Evolutionary conservation across 2,797 vertebrate genomes (phyloP).

Genomic region (Pseudotriccus pelzelni): DNA sequence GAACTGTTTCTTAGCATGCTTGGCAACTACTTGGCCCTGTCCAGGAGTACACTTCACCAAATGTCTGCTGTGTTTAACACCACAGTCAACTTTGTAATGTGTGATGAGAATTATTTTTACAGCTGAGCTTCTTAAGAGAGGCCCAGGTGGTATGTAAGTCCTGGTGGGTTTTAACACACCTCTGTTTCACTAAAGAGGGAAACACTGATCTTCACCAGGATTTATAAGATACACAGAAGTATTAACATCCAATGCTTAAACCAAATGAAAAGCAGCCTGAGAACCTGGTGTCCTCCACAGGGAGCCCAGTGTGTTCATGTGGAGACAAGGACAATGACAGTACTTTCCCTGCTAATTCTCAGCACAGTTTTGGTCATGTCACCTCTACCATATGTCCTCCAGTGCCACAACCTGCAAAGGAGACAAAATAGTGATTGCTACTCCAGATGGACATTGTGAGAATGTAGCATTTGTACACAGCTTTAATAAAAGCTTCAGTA

Average conservation of each 20-base stretch:
- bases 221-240: not conserved
- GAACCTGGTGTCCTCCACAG: not conserved
- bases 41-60: not conserved
- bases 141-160: not conserved
- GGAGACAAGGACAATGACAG: rapidly evolving
- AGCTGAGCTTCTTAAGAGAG: slow-evolving; percentile 30
- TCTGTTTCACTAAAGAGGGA: not conserved
- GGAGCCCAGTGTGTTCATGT: not conserved
- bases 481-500: not conserved
- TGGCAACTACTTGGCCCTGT: not conserved
- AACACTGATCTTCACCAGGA: not conserved
- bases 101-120: slow-evolving; percentile 60
- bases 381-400: not conserved
- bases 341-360: not conserved
- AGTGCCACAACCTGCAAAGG: not conserved
- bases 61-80: slow-evolving; percentile 44
- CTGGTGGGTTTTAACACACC: not conserved
- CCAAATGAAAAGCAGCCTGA: not conserved
- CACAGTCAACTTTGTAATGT: not conserved
- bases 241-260: not conserved
- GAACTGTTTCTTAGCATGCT: not conserved
- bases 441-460: not conserved
- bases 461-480: not conserved
- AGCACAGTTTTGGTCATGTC: not conserved
- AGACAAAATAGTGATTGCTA: not conserved